Evolutionary conservation across 2,888 invertebrate genomes (phyloP), one percentile per base, ranked within the genome.

Genomic region (Stratiomys singularior): DNA sequence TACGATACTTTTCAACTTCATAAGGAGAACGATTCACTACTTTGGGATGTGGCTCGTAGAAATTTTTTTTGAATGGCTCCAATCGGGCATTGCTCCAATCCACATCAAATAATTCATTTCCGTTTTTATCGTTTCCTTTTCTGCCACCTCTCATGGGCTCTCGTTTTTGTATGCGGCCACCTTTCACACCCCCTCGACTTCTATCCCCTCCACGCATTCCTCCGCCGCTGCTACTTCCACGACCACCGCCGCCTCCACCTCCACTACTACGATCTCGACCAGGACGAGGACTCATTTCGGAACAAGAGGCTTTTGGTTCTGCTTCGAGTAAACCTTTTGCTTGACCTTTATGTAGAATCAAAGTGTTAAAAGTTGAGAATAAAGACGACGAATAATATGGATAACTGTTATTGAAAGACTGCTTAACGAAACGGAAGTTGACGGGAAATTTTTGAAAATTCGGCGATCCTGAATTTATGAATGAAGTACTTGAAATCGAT

Each of bases 1-100:
- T 88, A 82, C 93, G 89, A 84, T 90, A 95, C 66, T 89, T 88
- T 83, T 93, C 91, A 4, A 95, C 91, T 83, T 94, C 94, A 81
- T 90, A 90, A 30, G 91, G 88, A 37, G 91, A 89, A 80, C 92
- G 89, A 77, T 86, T 89, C 23, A 89, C 83, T 1, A 92, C 91
- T 80, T 89, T 88, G 0, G 91, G 89, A 83, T 93, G 92, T 80
- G 95, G 94, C 80, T 91, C 89, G 83, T 95, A 96, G 82, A 95
- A 95, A 83, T 94, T 90, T 85, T 95, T 95, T 85, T 94, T 92
- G 85, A 96, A 94, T 3, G 93, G 93, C 80, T 92, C 90, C 60
- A 90, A 84, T 0, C 89, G 88, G 81, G 89, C 82, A 0, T 87
- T 84, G 64, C 88, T 86, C 91, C 90, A 91, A 81, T 90, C 89